A percentile compares a stretch with the other conserved stretches of the same genome.
These are phyloP conservation scores for Chamaea fasciata DNA, from an alignment of 2,113 vertebrate species.

Conservation along the genomic window DNA sequence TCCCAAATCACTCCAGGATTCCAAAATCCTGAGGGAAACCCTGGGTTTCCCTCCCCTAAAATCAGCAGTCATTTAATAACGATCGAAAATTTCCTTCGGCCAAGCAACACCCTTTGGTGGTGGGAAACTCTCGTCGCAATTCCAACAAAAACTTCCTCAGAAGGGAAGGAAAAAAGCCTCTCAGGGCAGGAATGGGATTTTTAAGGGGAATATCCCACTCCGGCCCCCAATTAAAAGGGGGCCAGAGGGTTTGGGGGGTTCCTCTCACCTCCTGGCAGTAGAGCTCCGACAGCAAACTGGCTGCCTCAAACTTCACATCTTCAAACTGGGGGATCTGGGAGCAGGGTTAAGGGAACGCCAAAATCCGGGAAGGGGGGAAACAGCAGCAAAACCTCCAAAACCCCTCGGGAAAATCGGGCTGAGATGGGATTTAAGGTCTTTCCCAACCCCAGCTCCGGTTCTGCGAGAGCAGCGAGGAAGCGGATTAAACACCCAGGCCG, in stretches of 20 bases:
- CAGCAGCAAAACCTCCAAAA: neutral
- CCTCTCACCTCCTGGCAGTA: slow-evolving; percentile 93
- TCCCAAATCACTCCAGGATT: neutral
- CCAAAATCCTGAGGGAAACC: neutral
- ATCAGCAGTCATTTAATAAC: fast-evolving
- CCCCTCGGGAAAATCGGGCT: fast-evolving
- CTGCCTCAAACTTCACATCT: slow-evolving; percentile 98
- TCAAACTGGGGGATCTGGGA: slow-evolving; percentile 91
- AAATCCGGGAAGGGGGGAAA: fast-evolving
- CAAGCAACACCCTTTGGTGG: neutral
- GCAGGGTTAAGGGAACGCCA: slow-evolving; percentile 57
- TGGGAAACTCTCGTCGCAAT: fast-evolving
- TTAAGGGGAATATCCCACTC: fast-evolving
- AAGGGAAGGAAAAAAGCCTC: fast-evolving
- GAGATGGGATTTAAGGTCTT: too few relatives aligned
- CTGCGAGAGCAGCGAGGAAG: fast-evolving
- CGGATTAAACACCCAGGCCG: fast-evolving
- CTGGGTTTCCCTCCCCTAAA: neutral
- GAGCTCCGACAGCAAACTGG: slow-evolving; percentile 93
- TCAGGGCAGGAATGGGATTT: fast-evolving
- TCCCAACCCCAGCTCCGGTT: neutral
- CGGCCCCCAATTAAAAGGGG: fast-evolving
- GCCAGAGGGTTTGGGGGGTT: fast-evolving
- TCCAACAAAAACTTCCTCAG: neutral
- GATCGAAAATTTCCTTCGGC: neutral